Evolutionary conservation across 2,888 invertebrate species (phyloP).

Genomic region (Aethes cnicana): DNA sequence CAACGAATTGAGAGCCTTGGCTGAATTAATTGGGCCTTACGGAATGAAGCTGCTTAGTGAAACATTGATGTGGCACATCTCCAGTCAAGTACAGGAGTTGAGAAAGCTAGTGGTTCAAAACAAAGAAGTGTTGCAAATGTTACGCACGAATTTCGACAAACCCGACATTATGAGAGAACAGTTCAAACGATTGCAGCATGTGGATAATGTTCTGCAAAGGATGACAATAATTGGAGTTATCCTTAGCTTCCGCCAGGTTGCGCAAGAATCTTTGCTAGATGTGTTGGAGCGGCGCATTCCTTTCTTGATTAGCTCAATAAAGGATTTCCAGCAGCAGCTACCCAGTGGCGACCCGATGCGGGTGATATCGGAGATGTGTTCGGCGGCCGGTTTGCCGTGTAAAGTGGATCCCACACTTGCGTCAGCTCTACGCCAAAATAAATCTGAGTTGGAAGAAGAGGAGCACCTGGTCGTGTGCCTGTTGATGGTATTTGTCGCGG

Average conservation of each 20-base stretch:
- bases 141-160: constrained; percentile 98
- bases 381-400: constrained; percentile 96
- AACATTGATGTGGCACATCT: constrained; percentile 98
- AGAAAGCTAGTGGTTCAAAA: constrained; percentile 95
- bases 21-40: constrained; percentile 98
- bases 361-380: constrained; percentile 98
- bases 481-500: constrained; percentile 99
- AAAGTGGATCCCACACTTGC: constrained; percentile 98
- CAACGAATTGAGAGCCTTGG: constrained; percentile 95
- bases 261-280: constrained; percentile 96
- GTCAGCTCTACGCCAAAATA: constrained; percentile 93
- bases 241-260: constrained; percentile 95
- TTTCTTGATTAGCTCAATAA: constrained; percentile 96
- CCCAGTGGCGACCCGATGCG: constrained; percentile 94
- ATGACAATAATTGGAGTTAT: constrained; percentile 99
- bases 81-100: constrained; percentile 98
- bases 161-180: constrained; percentile 99
- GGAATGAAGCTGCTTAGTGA: constrained; percentile 98
- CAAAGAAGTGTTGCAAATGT: constrained; percentile 93
- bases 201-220: constrained; percentile 96
- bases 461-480: constrained; percentile 97
- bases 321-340: constrained; percentile 96
- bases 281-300: constrained; percentile 97
- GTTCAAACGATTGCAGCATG: constrained; percentile 93
- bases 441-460: constrained; percentile 93